Evolutionary conservation across 2,113 vertebrate species (phyloP), one percentile per base, ranked within the genome.

Genomic region (Oreochromis spilurus): DNA sequence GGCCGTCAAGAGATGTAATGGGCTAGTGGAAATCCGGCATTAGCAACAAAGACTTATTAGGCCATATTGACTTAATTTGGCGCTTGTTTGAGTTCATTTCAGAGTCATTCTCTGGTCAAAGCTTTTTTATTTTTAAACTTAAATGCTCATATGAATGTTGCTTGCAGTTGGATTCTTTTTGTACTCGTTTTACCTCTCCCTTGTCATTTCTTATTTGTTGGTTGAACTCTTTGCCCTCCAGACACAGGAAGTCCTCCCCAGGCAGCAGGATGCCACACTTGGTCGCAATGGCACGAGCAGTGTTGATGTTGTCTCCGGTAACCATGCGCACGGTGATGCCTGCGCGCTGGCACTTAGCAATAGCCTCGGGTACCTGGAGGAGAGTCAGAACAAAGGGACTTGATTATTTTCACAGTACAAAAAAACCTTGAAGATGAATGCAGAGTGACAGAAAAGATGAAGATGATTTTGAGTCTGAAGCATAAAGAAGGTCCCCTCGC

Each of bases 201-300:
- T 98, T 96, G 95, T 99, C 98, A 0, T 99, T 99, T 36, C 98
- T 97, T 93, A 99, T 99, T n/a, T 97, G 97, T 4, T 95, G 96
- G 91, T 99, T 99, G 96, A 99, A 99, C 26, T 99, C 97, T 94
- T 99, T 99, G 62, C 98, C 98, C 94, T 99, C 98, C 88, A 99
- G 50, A 91, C 97, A 99, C 91, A 99, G 86, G 95, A 98, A 99
- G 82, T 99, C 98, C 53, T 99, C 98, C 2, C 96, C 96, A 0
- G 98, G 97, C 88, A 95, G 95, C 89, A 99, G 89, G 93, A 99
- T 99, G 93, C 98, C 98, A 31, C 99, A 99, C 92, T 99, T 99
- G 89, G 97, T 97, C 79, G 99, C 98, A 0, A 99, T 99, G 94
- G 99, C 98, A 0, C 98, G 97, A 24, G 99, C 98, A 0, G 99